phyloP scores from a whole-genome alignment of 1,140 invertebrate genomes.

The Brachionus paranguensis region DNA sequence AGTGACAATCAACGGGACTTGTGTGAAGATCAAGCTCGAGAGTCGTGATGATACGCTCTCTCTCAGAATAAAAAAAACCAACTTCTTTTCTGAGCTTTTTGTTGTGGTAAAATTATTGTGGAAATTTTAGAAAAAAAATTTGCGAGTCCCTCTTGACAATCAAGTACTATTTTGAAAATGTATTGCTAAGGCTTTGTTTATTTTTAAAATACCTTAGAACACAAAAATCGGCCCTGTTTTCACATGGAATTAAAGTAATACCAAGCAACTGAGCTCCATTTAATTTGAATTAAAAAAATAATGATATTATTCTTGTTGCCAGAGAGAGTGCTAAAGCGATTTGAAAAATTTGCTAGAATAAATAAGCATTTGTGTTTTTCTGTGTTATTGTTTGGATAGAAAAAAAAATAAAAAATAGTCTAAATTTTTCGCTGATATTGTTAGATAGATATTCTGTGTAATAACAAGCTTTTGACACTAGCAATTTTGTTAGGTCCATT shows the following conservation, averaged over 20 bases:
- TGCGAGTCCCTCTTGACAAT: background rate
- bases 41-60: background rate
- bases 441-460: background rate
- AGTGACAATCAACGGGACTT: background rate
- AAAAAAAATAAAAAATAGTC: background rate
- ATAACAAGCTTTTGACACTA: background rate
- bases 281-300: background rate
- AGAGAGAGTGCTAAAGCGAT: background rate
- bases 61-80: background rate
- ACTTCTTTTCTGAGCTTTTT: background rate
- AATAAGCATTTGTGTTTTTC: background rate
- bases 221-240: background rate
- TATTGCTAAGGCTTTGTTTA: constrained; percentile 2
- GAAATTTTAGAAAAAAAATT: background rate
- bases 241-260: constrained; percentile 20
- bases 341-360: constrained; percentile 5
- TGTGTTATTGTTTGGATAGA: background rate
- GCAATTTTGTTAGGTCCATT: background rate
- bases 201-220: background rate
- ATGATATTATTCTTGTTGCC: background rate
- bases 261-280: background rate
- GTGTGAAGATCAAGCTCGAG: constrained; percentile 12
- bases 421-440: background rate
- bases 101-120: background rate
- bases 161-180: background rate